A percentile compares a stretch with the other conserved stretches of the same genome.
phyloP scores from a whole-genome alignment of 2,888 invertebrate species.

The Dugesia japonica region DNA sequence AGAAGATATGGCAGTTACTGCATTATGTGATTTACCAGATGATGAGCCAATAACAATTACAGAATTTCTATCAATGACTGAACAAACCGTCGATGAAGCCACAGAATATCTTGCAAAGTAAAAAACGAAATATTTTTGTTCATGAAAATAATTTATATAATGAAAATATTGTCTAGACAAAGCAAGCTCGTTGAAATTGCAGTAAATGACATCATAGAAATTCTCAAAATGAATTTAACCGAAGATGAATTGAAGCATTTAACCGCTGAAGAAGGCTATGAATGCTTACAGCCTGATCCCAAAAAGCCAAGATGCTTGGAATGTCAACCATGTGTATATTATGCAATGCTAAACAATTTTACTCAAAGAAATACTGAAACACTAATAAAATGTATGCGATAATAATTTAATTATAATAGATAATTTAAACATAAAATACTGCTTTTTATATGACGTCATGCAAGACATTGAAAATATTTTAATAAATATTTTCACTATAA shows the following conservation, averaged over 20 bases:
- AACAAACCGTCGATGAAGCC: conserved; percentile 52
- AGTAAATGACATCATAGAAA: conserved; percentile 46
- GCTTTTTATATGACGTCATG: too few relatives aligned
- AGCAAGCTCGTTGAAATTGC: conserved; percentile 46
- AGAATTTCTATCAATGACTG: conserved; percentile 66
- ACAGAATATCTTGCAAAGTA: conserved; percentile 49
- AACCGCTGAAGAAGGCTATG: conserved; percentile 40
- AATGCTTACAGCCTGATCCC: conserved; percentile 40
- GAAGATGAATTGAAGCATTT: conserved; percentile 51
- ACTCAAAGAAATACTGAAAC: conserved; percentile 79
- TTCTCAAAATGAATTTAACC: conserved; percentile 41
- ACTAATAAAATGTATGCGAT: conserved; percentile 56
- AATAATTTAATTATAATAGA: too few relatives aligned
- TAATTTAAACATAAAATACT: too few relatives aligned
- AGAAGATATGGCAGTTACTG: conserved; percentile 68
- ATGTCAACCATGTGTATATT: conserved; percentile 45
- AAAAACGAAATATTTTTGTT: conserved; percentile 35
- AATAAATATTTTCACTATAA: neutral
- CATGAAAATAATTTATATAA: neutral
- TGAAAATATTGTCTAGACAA: conserved; percentile 39
- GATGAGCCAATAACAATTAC: conserved; percentile 71
- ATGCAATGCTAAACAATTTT: conserved; percentile 52
- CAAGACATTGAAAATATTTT: too few relatives aligned
- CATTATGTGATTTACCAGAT: conserved; percentile 64
- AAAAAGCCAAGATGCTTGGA: conserved; percentile 45